Evolutionary conservation across 1,140 invertebrate genomes (phyloP), one percentile per base, ranked within the genome.

Genomic region (Trichonephila clavipes): DNA sequence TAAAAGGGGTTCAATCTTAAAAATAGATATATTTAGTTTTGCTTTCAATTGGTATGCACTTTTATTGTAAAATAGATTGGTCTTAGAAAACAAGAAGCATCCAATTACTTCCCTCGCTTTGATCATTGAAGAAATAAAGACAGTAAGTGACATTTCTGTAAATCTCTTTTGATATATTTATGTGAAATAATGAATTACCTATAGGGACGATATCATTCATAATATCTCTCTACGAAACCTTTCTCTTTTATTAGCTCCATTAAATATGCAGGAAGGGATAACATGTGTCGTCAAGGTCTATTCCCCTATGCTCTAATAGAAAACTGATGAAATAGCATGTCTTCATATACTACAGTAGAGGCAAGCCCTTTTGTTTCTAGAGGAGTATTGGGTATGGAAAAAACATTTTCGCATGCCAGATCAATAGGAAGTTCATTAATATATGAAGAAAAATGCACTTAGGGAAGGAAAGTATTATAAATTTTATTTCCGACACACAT

Each of bases 231-330:
- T 21, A 21, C 51, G 81, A 83, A 83, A 83, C 81, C 81, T 83
- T 83, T 83, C 81, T 83, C 81, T 83, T 83, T 83, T 83, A 83
- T 83, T 83, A 83, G 81, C 81, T 24, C 51, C 51, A 83, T 83
- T 83, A 83, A 83, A 58, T n/a, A 83, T 83, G 18, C 81, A 83
- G 44, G 51, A n/a, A 2, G 3, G 19, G 81, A 58, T 51, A 83
- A n/a, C 81, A 83, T 58, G 18, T 83, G 81, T 83, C 81, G 44
- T 83, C 19, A 21, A 58, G 81, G 19, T 82, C 66, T 34, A 24
- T 24, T 72, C 12, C 69, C 69, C 34, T 72, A 28, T 72, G 69
- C 69, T 24, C 24, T 34, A 24, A 72, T 72, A 72, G 69, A 72
- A 28, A 72, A 72, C 69, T 72, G 24, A 72, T 72, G 69, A 72